These are phyloP conservation scores for Paracyclopina nana DNA, from an alignment of 1,140 invertebrate species.

Conservation along the genomic window DNA sequence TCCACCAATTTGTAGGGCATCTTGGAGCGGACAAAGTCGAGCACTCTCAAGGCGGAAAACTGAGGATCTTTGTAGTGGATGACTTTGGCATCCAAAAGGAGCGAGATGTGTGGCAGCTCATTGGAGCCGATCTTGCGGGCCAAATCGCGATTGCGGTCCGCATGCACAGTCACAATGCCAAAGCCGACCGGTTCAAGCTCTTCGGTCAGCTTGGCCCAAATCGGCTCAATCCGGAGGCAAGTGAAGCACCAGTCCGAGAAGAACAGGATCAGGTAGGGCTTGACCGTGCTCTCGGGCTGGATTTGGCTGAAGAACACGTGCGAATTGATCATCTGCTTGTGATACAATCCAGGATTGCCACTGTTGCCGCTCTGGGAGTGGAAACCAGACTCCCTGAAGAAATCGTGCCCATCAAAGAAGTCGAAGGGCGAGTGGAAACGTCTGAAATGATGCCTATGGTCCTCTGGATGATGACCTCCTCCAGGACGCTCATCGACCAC, in stretches of 20 bases:
- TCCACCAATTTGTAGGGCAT: conserved; percentile 57
- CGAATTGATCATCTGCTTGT: conserved; percentile 52
- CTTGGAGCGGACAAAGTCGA: conserved; percentile 62
- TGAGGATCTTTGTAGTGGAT: conserved; percentile 12
- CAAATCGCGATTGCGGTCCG: conserved; percentile 12
- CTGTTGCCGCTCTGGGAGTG: no score
- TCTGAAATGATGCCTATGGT: no score
- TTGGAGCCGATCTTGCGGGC: conserved; percentile 11
- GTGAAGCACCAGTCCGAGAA: conserved; percentile 84
- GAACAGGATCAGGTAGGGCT: conserved; percentile 62
- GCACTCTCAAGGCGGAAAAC: conserved; percentile 4
- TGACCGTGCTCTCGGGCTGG: conserved; percentile 52
- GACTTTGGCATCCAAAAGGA: conserved; percentile 50
- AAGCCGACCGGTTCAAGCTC: conserved; percentile 50
- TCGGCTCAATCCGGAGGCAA: conserved; percentile 56
- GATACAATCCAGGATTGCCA: no score
- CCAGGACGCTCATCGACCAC: no score
- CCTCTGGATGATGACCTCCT: no score
- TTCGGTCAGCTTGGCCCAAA: conserved; percentile 57
- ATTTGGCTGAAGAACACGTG: conserved; percentile 67
- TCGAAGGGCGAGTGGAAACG: no score
- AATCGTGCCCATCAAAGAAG: no score
- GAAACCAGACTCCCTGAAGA: no score
- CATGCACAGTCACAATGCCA: conserved; percentile 19
- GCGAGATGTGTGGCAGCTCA: conserved; percentile 31